phyloP scores from a whole-genome alignment of 2,797 vertebrate genomes.

The Onychomys torridus region DNA sequence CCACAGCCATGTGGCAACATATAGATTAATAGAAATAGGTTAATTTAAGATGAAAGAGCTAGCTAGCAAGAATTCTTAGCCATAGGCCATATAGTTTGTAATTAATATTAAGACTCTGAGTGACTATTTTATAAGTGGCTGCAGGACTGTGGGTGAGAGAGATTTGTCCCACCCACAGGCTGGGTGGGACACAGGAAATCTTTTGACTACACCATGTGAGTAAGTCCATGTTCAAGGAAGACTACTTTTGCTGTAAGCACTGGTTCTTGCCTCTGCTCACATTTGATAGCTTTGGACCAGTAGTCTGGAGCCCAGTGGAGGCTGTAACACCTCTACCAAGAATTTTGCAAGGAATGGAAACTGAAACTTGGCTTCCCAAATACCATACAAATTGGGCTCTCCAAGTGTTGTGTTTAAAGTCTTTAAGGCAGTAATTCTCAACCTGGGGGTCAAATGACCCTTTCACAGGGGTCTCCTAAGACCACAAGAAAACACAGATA shows the following conservation, averaged over 20 bases:
- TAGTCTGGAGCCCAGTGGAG: background rate
- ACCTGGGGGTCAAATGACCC: background rate
- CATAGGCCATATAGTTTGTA: too few relatives aligned
- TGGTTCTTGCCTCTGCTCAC: background rate
- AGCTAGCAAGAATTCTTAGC: too few relatives aligned
- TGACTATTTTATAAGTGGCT: too few relatives aligned
- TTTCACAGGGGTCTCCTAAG: background rate
- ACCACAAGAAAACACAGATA: background rate
- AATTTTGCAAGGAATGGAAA: background rate
- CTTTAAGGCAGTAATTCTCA: background rate
- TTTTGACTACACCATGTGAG: background rate
- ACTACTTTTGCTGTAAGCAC: background rate
- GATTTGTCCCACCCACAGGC: too few relatives aligned
- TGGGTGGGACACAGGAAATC: too few relatives aligned
- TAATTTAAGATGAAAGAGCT: too few relatives aligned
- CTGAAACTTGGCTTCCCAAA: background rate
- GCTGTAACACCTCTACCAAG: background rate
- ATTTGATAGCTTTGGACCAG: background rate
- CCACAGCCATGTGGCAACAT: too few relatives aligned
- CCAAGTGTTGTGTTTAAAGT: background rate
- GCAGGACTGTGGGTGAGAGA: too few relatives aligned
- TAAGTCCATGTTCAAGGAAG: background rate
- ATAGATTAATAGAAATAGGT: too few relatives aligned
- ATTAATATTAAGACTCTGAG: too few relatives aligned
- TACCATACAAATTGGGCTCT: background rate